Base-by-base conservation (phyloP, 2,113 vertebrate genomes). In the Aramus guarauna region DNA sequence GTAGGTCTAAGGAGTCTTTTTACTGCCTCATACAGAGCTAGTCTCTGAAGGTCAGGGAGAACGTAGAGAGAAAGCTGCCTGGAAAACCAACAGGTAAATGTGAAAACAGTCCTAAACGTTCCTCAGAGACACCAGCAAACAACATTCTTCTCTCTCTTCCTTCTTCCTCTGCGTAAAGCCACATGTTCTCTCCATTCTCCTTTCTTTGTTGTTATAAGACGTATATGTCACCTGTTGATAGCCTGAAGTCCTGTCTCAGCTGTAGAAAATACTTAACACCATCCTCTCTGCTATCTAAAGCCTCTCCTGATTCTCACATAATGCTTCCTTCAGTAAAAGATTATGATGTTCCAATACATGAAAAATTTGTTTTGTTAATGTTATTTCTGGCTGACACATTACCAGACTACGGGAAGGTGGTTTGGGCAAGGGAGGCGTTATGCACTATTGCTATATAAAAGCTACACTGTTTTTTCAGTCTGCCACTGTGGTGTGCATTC, bases 291-390 rank as follows among this genome's bases (percentile, higher is more conserved):
- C 30, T 74, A 5, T 30, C 16, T 22, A 59, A 63, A 73, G 8
- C 9, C 3, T 56, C 50, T 55, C 11, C 22, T 66, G 9, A 5
- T 32, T 22, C 15, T 79, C 11, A 14, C 0, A 2, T 2, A 0
- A 22, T 1, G 1, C n/a, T 45, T 73, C 20, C 9, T 55, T 62
- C 3, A 0, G 11, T 48, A 71, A 43, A 62, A 81, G 19, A 22
- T 27, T 16, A 32, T 1, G 2, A 15, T 36, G 24, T 36, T 56
- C 36, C 18, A 71, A 43, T 27, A 29, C 18, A 22, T 8, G 41
- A 10, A 34, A 59, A 67, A n/a, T 39, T 24, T 74, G 11, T 18
- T 62, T 55, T 26, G 17, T 48, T 67, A 68, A 62, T 0, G 2
- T 56, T 48, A 18, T 55, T 41, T n/a, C 62, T 56, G 26, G 7